Percentiles rank a stretch among this genome's conserved stretches.
phyloP scores from a whole-genome alignment of 2,888 invertebrate genomes.

The Girardia tigrina region DNA sequence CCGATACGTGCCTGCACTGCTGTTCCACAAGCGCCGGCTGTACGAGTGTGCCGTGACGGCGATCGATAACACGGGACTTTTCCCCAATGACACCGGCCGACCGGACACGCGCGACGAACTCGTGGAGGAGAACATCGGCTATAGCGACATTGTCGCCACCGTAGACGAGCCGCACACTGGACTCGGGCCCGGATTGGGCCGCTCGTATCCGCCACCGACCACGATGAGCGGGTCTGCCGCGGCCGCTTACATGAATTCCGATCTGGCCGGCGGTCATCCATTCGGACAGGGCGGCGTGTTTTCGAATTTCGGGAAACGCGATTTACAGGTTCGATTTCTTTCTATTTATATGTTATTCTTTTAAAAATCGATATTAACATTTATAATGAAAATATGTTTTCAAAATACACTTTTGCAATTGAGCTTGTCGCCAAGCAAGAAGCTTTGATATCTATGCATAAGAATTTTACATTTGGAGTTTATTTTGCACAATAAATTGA shows the following conservation, averaged over 20 bases:
- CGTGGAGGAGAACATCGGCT: background rate
- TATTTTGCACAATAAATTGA: too few species aligned
- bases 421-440: too few species aligned
- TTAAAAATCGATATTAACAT: too few species aligned
- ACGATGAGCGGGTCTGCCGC: background rate
- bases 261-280: background rate
- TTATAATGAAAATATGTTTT: too few species aligned
- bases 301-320: constrained; percentile 15
- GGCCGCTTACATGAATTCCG: background rate
- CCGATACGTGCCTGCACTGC: constrained; percentile 31
- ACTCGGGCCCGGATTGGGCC: background rate
- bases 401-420: too few species aligned
- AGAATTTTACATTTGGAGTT: too few species aligned
- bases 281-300: constrained; percentile 10
- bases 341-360: too few species aligned
- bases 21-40: constrained; percentile 35
- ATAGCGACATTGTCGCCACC: background rate
- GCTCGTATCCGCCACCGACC: constrained; percentile 1
- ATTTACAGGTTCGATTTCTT: background rate
- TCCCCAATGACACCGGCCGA: background rate
- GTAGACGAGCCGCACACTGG: background rate
- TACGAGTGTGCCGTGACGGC: background rate
- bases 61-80: background rate
- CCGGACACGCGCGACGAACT: background rate
- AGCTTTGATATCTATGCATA: too few species aligned